These are phyloP conservation scores for Martes martes DNA, from an alignment of 2,113 vertebrate species.

Conservation along the genomic window DNA sequence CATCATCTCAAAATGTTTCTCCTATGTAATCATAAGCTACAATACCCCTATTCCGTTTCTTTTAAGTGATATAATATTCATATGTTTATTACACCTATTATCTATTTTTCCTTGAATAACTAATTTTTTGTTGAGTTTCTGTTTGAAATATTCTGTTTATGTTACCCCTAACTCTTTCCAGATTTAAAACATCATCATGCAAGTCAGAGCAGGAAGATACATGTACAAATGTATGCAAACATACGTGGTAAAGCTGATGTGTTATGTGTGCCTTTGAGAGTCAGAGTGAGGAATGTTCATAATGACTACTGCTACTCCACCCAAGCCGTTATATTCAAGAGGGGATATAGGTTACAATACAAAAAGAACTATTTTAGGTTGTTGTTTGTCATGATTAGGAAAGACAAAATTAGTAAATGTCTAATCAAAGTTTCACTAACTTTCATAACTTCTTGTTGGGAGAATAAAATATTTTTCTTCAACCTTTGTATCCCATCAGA, in stretches of 20 bases:
- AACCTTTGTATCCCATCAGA: background rate
- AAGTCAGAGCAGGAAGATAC: background rate
- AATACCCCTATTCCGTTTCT: background rate
- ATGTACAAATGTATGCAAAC: background rate
- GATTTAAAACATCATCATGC: background rate
- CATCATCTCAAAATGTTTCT: background rate
- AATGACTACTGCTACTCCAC: background rate
- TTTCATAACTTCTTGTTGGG: background rate
- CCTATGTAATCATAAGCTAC: background rate
- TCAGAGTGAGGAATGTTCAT: background rate
- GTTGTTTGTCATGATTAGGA: background rate
- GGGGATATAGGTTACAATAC: background rate
- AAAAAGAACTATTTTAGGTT: background rate
- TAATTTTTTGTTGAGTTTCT: background rate
- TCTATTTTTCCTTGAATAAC: background rate
- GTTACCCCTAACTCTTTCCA: background rate
- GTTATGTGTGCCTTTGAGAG: background rate
- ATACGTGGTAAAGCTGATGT: background rate
- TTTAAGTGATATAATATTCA: background rate
- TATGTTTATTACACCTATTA: background rate
- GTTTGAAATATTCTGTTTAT: background rate
- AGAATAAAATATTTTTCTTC: background rate
- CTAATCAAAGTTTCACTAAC: background rate
- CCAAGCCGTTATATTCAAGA: background rate
- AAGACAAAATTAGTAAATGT: background rate